Base-by-base conservation (phyloP, 2,797 vertebrate genomes). In the Gymnopithys bicolor region DNA sequence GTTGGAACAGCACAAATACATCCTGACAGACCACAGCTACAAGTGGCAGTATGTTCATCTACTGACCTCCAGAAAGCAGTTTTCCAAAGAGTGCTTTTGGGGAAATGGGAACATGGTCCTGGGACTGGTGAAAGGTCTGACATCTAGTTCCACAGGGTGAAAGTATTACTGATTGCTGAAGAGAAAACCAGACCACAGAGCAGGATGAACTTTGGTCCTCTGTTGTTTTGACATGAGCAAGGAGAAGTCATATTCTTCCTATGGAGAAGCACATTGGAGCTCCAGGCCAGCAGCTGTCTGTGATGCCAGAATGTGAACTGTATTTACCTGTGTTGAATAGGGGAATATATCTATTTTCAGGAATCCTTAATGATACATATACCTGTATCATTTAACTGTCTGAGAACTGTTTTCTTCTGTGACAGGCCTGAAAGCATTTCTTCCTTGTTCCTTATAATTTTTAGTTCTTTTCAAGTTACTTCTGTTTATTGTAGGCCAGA, bases 201-300 rank as follows among this genome's bases (percentile, higher is more conserved):
- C 15, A 63, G 58, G n/a, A 39, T 32, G 46, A 80, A 27, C 28
- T 32, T 49, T 10, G 24, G 8, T 68, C 13, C 49, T 68, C 5
- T n/a, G 13, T 64, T 46, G 13, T 45, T 30, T 64, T 25, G 3
- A 6, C 19, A 35, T 5, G 13, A 1, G 0, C 13, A 56, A 7
- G 19, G 55, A 75, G 19, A 66, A 68, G 0, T 60, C 3, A 3
- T 45, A 14, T 30, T 70, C 19, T 51, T 73, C 41, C 37, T 14
- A 7, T 4, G 6, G 48, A 80, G 28, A 64, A 58, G 23, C 27
- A 48, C 24, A 11, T 9, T 32, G 5, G 41, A 85, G 30, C 69
- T 64, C 45, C 62, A 56, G 45, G n/a, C 60, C 66, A 92, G 14
- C 1, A 8, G 27, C 10, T 88, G 48, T 15, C 39, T 85, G 22